Evolutionary conservation across 2,113 vertebrate species (phyloP).

Genomic region (Mormyrus iriodes): DNA sequence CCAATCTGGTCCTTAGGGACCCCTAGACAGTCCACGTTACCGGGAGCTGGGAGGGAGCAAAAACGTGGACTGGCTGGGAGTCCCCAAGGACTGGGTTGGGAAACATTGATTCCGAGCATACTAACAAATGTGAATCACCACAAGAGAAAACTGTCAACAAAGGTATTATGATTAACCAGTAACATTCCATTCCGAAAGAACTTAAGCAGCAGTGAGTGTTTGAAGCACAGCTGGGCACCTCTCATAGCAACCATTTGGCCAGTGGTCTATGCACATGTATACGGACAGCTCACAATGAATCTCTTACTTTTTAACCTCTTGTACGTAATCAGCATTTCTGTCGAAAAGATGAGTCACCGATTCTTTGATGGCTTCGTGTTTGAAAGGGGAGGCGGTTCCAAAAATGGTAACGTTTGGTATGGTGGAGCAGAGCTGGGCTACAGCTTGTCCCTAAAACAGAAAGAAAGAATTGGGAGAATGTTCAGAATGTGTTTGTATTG

Average conservation of each 20-base stretch:
- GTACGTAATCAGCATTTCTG: conserved; percentile 87
- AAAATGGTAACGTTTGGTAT: conserved; percentile 85
- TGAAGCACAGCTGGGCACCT: neutral
- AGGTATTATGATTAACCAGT: neutral
- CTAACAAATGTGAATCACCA: neutral
- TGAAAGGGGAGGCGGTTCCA: conserved; percentile 89
- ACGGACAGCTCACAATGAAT: neutral
- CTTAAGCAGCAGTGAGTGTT: neutral
- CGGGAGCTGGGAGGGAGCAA: neutral
- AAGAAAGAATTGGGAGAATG: conserved; percentile 22
- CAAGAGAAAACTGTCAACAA: neutral
- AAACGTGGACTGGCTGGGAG: neutral
- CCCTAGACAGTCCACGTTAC: neutral
- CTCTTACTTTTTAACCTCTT: conserved; percentile 93
- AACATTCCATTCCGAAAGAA: neutral
- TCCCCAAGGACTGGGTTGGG: neutral
- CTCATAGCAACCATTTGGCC: neutral
- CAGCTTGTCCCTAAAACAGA: conserved; percentile 82
- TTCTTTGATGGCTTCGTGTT: conserved; percentile 90
- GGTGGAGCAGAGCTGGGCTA: conserved; percentile 92
- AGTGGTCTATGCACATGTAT: neutral
- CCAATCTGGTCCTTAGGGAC: neutral
- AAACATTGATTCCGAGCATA: neutral
- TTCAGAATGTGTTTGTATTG: neutral
- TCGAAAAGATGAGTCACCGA: conserved; percentile 92